Base-by-base conservation (phyloP, 2,113 vertebrate genomes). In the Spea bombifrons region DNA sequence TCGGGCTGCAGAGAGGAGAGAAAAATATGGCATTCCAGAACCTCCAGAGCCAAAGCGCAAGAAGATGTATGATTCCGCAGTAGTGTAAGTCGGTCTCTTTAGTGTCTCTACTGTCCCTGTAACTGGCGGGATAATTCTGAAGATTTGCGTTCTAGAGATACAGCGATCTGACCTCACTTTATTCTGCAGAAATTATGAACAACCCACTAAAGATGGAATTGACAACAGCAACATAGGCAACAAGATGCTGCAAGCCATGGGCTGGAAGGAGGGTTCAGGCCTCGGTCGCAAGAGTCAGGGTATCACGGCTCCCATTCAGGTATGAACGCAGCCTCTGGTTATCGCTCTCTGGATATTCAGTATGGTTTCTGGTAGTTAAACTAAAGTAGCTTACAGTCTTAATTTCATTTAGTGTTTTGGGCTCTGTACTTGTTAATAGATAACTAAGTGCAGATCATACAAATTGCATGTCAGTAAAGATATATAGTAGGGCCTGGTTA, bases 221-320 rank as follows among this genome's bases (percentile, higher is more conserved):
- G 97, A 94, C 87, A 97, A 95, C 83, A 97, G 98, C 88, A 99
- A 99, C 70, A 99, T 99, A 30, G 97, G 97, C 71, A 99, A 97
- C 90, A 99, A 99, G 87, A 99, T 99, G 97, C 93, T 99, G 57
- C 97, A 99, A 84, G 97, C 97, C 61, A 99, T 99, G 97, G 97
- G 97, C 67, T 99, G 97, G 97, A 94, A 96, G 84, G 97, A 99
- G 91, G 97, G 97, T 7, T 97, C 95, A 0, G 97, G 97, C 45
- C 91, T 99, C 30, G 97, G 97, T 16, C 91, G 96, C 59, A 99
- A 99, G 83, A 97, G 97, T 76, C 97, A 99, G 85, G 97, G 97
- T 82, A 99, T 99, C 85, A 99, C 96, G 0, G 89, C 97, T 53
- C 97, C 97, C 55, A 99, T 99, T 69, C 94, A 98, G 94, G 97